Percentiles rank a stretch among this genome's conserved stretches.
Evolutionary conservation across 1,140 invertebrate genomes (phyloP).

Genomic region (Mesaphorura yosii): DNA sequence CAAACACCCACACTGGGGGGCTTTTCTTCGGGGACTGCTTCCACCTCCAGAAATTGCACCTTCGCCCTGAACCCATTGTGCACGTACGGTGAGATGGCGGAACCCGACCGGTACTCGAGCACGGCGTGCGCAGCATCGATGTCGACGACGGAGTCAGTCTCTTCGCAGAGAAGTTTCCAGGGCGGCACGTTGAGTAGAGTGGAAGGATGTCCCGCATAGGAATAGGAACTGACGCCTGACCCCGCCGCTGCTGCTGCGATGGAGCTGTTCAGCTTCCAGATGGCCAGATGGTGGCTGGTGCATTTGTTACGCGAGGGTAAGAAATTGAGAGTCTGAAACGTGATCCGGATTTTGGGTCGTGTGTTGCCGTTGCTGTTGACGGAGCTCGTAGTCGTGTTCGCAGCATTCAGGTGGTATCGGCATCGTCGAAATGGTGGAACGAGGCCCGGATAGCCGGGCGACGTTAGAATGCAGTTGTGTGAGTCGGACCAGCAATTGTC

Average conservation of each 20-base stretch:
- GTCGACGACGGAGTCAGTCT: constrained; percentile 11
- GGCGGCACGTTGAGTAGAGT: constrained; percentile 15
- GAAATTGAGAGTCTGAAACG: constrained; percentile 21
- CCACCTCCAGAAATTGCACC: too few species aligned
- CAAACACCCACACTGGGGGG: too few species aligned
- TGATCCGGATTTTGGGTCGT: constrained; percentile 27
- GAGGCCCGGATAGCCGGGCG: constrained; percentile 61
- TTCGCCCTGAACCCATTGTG: constrained; percentile 30
- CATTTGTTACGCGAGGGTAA: constrained; percentile 7
- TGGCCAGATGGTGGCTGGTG: too few species aligned
- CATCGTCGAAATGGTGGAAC: constrained; percentile 59
- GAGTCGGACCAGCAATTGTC: constrained; percentile 56
- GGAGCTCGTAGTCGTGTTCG: too few species aligned
- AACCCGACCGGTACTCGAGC: constrained; percentile 25
- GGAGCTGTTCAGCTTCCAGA: too few species aligned
- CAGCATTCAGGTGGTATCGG: constrained; percentile 56
- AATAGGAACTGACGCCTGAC: too few species aligned
- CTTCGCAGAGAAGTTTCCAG: constrained; percentile 24
- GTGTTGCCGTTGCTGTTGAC: too few species aligned
- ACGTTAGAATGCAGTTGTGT: constrained; percentile 54
- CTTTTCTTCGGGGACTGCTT: too few species aligned
- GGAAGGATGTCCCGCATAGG: too few species aligned
- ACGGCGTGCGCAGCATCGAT: constrained; percentile 25
- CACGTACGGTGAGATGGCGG: constrained; percentile 23
- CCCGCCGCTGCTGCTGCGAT: too few species aligned